Evolutionary conservation across 2,888 invertebrate species (phyloP).

Genomic region (Agrotis segetum): DNA sequence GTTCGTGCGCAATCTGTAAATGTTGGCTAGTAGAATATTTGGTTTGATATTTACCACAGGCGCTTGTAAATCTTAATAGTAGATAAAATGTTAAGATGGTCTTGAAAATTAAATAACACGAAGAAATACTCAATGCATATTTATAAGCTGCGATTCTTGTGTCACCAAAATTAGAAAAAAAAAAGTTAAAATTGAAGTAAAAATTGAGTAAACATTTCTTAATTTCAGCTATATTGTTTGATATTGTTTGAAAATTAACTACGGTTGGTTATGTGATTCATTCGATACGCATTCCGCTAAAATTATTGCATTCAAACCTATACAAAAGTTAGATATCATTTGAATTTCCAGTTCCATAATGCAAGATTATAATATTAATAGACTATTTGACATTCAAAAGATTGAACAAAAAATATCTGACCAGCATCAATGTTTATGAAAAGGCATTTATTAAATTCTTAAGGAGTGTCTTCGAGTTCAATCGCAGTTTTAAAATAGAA

Average conservation of each 20-base stretch:
- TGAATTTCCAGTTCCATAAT: not conserved
- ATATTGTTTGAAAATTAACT: slow-evolving; percentile 17
- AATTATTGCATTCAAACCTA: slow-evolving; percentile 11
- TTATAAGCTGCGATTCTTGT: not conserved
- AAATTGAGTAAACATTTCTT: not conserved
- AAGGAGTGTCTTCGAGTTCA: not conserved
- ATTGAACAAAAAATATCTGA: not conserved
- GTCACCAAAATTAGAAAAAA: not conserved
- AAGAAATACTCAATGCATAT: not conserved
- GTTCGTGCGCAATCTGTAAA: slow-evolving; percentile 10
- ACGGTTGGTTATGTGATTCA: slow-evolving; percentile 12
- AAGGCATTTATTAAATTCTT: not conserved
- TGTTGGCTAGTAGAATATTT: not conserved
- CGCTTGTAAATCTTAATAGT: not conserved
- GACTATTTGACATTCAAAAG: not conserved
- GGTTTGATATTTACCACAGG: slow-evolving; percentile 21
- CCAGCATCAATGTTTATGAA: not conserved
- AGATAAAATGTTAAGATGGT: not conserved
- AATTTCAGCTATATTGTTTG: slow-evolving; percentile 2
- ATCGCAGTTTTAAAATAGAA: slow-evolving; percentile 35
- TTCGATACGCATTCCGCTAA: slow-evolving; percentile 25
- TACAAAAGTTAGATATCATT: slow-evolving; percentile 6
- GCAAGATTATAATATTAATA: not conserved
- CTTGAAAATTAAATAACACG: not conserved
- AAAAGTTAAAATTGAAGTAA: not conserved